Conservation (phyloP, 2,797 vertebrate genomes). For the Phrynocephalus forsythii region DNA sequence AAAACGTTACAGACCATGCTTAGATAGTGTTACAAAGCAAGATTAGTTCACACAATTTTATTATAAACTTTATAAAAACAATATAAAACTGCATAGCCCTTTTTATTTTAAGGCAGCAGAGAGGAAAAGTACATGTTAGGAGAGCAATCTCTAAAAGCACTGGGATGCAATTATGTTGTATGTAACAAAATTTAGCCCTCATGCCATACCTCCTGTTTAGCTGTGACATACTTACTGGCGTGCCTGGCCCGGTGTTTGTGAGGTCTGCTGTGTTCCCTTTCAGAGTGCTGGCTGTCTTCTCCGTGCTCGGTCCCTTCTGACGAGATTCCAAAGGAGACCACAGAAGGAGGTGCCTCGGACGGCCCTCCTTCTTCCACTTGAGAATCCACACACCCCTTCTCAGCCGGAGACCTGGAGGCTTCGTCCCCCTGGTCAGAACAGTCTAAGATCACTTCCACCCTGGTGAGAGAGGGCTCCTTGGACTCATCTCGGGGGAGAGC, state of each 20-base stretch:
- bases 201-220: conserved; percentile 41
- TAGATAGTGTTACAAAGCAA: not conserved
- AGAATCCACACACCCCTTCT: conserved; percentile 85
- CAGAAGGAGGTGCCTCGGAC: conserved; percentile 84
- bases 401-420: conserved; percentile 78
- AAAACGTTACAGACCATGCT: conserved; percentile 2
- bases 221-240: conserved; percentile 89
- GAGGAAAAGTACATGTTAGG: conserved; percentile 24
- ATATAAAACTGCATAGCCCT: not conserved
- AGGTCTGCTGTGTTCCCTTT: conserved; percentile 87
- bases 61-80: conserved; percentile 45
- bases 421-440: conserved; percentile 78
- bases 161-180: not conserved
- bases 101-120: conserved; percentile 9
- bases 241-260: conserved; percentile 93
- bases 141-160: not conserved
- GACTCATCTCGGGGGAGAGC: conserved; percentile 76
- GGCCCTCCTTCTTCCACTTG: conserved; percentile 89
- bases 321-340: conserved; percentile 88
- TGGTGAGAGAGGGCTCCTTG: conserved; percentile 73
- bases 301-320: conserved; percentile 89
- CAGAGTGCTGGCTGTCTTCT: conserved; percentile 84
- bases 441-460: conserved; percentile 85
- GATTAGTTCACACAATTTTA: not conserved
- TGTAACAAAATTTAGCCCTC: conserved; percentile 12